These are phyloP conservation scores for Hirtodrosophila histrioides DNA, from an alignment of 2,888 invertebrate genomes.

Conservation along the genomic window DNA sequence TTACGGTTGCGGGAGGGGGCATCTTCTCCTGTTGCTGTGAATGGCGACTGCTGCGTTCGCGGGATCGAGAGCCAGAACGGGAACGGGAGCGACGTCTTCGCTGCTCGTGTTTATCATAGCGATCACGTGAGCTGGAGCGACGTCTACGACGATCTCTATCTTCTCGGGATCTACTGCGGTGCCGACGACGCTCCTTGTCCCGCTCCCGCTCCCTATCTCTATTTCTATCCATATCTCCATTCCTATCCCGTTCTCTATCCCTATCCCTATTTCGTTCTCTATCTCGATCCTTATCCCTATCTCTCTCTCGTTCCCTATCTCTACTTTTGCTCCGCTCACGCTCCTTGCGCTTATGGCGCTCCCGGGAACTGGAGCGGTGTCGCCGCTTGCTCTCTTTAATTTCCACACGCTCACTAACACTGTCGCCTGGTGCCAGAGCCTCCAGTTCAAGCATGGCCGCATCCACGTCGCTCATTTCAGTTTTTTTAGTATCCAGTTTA, in stretches of 20 bases:
- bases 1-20: conserved; percentile 79
- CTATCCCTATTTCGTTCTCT: conserved; percentile 22
- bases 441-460: conserved; percentile 94
- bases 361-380: conserved; percentile 56
- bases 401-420: conserved; percentile 5
- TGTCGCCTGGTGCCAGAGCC: conserved; percentile 88
- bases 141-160: conserved; percentile 46
- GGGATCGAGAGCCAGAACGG: conserved; percentile 47
- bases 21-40: conserved; percentile 74
- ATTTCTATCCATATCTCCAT: conserved; percentile 32
- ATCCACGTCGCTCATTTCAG: conserved; percentile 86
- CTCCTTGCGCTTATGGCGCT: conserved; percentile 55
- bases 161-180: conserved; percentile 44
- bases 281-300: conserved; percentile 34
- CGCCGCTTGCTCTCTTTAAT: conserved; percentile 52
- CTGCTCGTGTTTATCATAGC: conserved; percentile 54
- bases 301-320: conserved; percentile 9
- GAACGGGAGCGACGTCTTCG: conserved; percentile 52
- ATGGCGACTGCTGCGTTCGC: conserved; percentile 68
- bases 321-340: conserved; percentile 25
- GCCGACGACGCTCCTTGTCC: conserved; percentile 34
- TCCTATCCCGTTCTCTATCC: conserved; percentile 16
- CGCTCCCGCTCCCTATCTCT: conserved; percentile 40
- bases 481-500: conserved; percentile 42
- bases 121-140: conserved; percentile 50